phyloP scores from a whole-genome alignment of 2,797 vertebrate species.

The Myoxocephalus aenaeus region DNA sequence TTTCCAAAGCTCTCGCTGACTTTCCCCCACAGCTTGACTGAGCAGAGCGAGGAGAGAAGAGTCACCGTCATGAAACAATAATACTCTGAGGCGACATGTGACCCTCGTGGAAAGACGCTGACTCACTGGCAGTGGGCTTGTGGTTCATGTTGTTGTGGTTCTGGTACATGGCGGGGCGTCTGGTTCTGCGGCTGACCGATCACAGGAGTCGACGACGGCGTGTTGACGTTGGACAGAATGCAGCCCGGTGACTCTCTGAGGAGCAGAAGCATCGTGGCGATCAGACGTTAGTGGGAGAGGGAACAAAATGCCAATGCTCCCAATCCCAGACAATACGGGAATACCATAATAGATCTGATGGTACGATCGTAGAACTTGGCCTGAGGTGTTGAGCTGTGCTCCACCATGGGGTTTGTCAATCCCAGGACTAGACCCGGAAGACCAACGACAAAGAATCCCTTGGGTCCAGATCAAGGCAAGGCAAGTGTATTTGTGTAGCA shows the following conservation, averaged over 20 bases:
- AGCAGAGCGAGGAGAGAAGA: background rate
- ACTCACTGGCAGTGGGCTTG: constrained; percentile 92
- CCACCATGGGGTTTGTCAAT: background rate
- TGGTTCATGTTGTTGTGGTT: constrained; percentile 84
- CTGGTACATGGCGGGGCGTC: constrained; percentile 90
- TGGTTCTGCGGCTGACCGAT: constrained; percentile 95
- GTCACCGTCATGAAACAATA: background rate
- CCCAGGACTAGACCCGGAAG: no score
- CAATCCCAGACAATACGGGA: no score
- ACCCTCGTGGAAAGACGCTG: background rate
- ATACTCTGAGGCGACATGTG: background rate
- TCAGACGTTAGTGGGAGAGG: background rate
- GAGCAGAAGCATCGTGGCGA: background rate
- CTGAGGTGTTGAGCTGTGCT: no score
- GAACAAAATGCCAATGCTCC: background rate
- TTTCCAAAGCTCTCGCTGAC: constrained; percentile 93
- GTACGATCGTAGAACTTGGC: no score
- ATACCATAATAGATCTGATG: no score
- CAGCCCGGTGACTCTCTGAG: constrained; percentile 97
- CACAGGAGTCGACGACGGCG: constrained; percentile 94
- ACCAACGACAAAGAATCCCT: no score
- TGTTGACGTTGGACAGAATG: constrained; percentile 97
- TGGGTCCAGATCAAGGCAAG: no score
- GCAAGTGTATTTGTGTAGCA: no score
- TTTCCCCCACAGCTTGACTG: constrained; percentile 96